Conservation (phyloP, 2,888 invertebrate species). For the Danaus chrysippus region DNA sequence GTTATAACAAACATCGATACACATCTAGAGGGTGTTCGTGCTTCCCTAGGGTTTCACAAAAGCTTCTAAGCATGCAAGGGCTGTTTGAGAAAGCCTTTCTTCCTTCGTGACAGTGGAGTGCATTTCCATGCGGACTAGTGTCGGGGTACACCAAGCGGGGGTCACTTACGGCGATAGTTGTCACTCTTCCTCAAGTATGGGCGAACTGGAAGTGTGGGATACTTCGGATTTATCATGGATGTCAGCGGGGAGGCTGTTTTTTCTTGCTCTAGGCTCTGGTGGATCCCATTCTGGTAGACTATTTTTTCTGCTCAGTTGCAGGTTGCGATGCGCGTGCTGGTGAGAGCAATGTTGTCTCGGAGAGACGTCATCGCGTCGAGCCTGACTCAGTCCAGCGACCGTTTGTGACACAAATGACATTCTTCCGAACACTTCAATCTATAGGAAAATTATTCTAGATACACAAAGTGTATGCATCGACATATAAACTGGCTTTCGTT, state of each 20-base stretch:
- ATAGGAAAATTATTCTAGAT: conserved; percentile 23
- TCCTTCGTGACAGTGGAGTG: conserved; percentile 58
- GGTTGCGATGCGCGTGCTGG: conserved; percentile 65
- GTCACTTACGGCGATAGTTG: conserved; percentile 70
- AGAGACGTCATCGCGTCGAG: conserved; percentile 63
- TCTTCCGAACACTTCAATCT: conserved; percentile 32
- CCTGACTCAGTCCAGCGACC: conserved; percentile 73
- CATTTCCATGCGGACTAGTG: conserved; percentile 72
- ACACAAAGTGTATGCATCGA: background rate
- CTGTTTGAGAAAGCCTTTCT: conserved; percentile 67
- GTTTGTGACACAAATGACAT: conserved; percentile 80
- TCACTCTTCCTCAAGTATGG: conserved; percentile 64
- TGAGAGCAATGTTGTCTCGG: conserved; percentile 73
- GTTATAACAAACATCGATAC: conserved; percentile 45
- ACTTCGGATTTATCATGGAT: conserved; percentile 57
- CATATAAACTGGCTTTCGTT: too few species aligned
- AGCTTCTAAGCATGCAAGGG: conserved; percentile 77
- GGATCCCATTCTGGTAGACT: conserved; percentile 75
- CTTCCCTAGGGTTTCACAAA: conserved; percentile 65
- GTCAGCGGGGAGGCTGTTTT: conserved; percentile 72
- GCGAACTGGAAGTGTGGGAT: conserved; percentile 42
- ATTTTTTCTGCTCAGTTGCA: conserved; percentile 68
- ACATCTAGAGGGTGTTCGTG: conserved; percentile 69
- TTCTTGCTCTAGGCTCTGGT: conserved; percentile 63
- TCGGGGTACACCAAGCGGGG: conserved; percentile 64